Evolutionary conservation across 2,888 invertebrate species (phyloP), one percentile per base, ranked within the genome.

Genomic region (Fragum sueziense): DNA sequence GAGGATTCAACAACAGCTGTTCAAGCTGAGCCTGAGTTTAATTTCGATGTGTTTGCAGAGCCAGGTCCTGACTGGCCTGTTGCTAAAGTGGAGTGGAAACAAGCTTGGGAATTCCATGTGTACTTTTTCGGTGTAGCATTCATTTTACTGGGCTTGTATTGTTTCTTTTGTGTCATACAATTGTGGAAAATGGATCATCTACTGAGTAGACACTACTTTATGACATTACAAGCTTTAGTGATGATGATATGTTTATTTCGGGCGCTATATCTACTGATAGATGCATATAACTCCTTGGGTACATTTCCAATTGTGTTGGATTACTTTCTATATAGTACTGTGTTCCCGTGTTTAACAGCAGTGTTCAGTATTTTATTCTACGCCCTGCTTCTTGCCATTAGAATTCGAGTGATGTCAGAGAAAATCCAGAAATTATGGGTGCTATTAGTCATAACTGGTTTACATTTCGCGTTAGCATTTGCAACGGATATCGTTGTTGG

Each of bases 31-130:
- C 68, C 82, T 20, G 81, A 84, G 69, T 31, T 77, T 11, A 86
- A 84, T 65, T 79, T 74, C 11, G 78, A 77, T 61, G 76, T 86
- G 1, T 86, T 87, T 70, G 86, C 89, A n/a, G 91, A 91, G 67
- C 91, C 92, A 17, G 87, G 86, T n/a, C 92, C 92, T 14, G 88
- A 91, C 29, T 92, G 91, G 91, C 84, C 81, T 14, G 59, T 79
- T 3, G 92, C 92, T 7, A 90, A 90, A 83, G 52, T 76, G 20
- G 69, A 82, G 29, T 92, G 90, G 90, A 95, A 96, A 0, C 96
- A 97, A 85, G 97, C 97, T 1, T 98, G 97, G 98, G 97, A 97
- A 90, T 95, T 97, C 11, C 98, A 98, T 92, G 96, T 98, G 6
- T 98, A 98, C 93, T 93, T 97, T 54, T 96, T 97, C 0, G 97